These are phyloP conservation scores for Andrena minutula DNA, from an alignment of 2,888 invertebrate genomes.

Conservation along the genomic window DNA sequence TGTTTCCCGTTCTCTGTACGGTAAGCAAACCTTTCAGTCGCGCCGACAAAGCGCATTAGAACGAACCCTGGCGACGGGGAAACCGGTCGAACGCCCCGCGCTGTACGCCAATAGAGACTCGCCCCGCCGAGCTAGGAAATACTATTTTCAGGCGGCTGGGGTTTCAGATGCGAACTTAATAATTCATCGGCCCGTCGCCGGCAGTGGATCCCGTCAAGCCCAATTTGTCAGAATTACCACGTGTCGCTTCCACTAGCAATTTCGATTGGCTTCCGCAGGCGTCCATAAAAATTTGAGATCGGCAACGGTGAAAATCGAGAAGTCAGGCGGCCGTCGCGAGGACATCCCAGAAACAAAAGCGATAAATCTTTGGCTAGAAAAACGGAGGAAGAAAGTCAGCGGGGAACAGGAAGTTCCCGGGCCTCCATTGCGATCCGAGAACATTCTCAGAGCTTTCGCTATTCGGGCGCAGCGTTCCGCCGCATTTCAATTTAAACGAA, in stretches of 20 bases:
- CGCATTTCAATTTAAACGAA: slow-evolving; percentile 58
- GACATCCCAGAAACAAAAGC: not conserved
- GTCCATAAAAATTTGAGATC: not conserved
- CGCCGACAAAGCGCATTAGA: not conserved
- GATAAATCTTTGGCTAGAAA: slow-evolving; percentile 22
- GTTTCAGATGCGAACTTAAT: slow-evolving; percentile 31
- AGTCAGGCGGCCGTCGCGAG: not conserved
- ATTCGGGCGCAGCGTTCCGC: slow-evolving; percentile 33
- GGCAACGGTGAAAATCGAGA: not conserved
- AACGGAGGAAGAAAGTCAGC: not conserved
- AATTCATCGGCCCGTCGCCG: slow-evolving; percentile 31
- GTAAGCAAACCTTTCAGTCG: not conserved
- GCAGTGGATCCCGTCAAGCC: slow-evolving; percentile 19
- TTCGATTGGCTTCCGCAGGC: slow-evolving; percentile 23
- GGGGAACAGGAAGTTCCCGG: slow-evolving; percentile 23
- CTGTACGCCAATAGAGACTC: not conserved
- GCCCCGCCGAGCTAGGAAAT: not conserved
- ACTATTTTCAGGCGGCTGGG: slow-evolving; percentile 8
- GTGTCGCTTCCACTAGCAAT: slow-evolving; percentile 10
- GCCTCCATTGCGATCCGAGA: slow-evolving; percentile 23
- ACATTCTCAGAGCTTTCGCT: slow-evolving; percentile 34
- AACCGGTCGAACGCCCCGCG: not conserved
- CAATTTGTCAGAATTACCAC: slow-evolving; percentile 31
- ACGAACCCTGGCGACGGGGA: not conserved
- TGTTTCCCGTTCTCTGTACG: not conserved